Percentiles rank a stretch among this genome's conserved stretches.
phyloP scores from a whole-genome alignment of 1,140 invertebrate species.

The Eurosta solidaginis region DNA sequence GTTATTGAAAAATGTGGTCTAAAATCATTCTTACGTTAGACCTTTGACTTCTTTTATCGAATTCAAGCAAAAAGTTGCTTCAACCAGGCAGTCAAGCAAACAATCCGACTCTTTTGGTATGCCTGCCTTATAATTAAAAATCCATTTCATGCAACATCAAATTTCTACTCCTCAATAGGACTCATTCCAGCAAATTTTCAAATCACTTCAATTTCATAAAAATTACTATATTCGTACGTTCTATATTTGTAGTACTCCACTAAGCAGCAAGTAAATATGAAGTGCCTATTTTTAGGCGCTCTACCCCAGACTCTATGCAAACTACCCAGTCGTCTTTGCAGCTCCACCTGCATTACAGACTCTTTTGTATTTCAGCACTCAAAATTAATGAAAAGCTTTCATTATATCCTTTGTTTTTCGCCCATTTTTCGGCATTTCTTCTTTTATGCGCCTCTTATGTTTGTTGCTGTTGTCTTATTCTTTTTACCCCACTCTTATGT shows the following conservation, averaged over 20 bases:
- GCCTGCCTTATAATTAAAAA: too few species aligned
- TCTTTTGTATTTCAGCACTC: constrained; percentile 12
- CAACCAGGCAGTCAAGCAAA: too few species aligned
- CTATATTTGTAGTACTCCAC: neutral
- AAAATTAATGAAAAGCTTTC: constrained; percentile 28
- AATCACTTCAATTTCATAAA: constrained; percentile 16
- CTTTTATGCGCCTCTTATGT: constrained; percentile 7
- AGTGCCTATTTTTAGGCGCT: constrained; percentile 23
- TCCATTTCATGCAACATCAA: neutral
- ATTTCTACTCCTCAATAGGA: neutral
- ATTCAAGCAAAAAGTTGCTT: too few species aligned
- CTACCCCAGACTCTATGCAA: neutral
- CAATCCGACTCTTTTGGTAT: too few species aligned
- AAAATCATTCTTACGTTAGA: too few species aligned
- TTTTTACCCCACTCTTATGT: constrained; percentile 8
- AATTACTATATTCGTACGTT: neutral
- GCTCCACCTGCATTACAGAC: neutral
- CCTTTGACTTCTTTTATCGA: too few species aligned
- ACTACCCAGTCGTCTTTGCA: neutral
- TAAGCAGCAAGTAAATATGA: neutral
- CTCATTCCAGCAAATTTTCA: neutral
- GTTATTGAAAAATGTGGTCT: too few species aligned
- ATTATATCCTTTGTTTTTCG: neutral
- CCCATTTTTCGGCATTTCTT: neutral
- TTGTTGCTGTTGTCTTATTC: constrained; percentile 3